These are phyloP conservation scores for Pseudobourletiella spinata DNA, from an alignment of 1,140 invertebrate species.

Conservation along the genomic window DNA sequence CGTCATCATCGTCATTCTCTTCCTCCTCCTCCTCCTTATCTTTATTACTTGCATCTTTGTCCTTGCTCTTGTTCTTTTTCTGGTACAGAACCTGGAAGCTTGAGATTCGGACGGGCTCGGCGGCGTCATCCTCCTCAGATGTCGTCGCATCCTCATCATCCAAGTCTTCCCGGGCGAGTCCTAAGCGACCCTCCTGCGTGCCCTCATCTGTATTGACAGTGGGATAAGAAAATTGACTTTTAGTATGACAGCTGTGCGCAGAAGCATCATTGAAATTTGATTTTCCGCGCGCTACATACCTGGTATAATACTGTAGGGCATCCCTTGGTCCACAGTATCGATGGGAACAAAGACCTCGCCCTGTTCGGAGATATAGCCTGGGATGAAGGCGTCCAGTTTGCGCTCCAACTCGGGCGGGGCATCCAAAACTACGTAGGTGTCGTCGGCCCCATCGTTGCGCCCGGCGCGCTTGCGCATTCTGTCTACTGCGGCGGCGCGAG, in stretches of 20 bases:
- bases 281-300: too few relatives aligned
- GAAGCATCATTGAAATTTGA: too few relatives aligned
- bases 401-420: background rate
- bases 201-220: background rate
- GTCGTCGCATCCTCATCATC: background rate
- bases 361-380: background rate
- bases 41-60: too few relatives aligned
- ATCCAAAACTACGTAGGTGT: background rate
- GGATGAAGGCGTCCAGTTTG: conserved; percentile 1
- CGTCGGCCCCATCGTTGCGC: background rate
- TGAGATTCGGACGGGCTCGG: background rate
- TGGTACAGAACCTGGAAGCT: background rate
- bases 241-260: too few relatives aligned
- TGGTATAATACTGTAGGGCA: background rate
- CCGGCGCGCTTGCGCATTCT: background rate
- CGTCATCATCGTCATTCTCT: too few relatives aligned
- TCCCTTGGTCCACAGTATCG: background rate
- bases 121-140: background rate
- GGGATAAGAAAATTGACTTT: too few relatives aligned
- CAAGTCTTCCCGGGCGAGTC: background rate
- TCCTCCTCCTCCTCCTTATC: background rate
- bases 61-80: conserved; percentile 4
- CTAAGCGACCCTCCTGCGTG: background rate
- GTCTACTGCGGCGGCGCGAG: background rate
- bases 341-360: conserved; percentile 5